Evolutionary conservation across 2,797 vertebrate species (phyloP).

Genomic region (Syngnathus acus): DNA sequence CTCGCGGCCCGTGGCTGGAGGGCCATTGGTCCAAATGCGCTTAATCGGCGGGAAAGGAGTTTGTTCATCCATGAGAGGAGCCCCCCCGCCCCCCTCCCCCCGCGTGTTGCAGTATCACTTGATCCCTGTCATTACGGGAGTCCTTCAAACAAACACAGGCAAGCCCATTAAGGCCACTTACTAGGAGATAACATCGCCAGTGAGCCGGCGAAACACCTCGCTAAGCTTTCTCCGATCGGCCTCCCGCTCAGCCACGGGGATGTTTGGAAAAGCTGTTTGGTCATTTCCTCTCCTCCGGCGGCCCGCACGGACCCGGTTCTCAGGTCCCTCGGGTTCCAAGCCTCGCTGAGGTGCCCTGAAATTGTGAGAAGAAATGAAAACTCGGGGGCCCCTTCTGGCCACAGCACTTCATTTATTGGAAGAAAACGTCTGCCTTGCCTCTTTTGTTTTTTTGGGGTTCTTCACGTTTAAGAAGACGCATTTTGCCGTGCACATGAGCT

Average conservation of each 20-base stretch:
- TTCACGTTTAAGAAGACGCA: not conserved
- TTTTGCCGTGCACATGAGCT: not conserved
- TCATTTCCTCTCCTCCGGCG: conserved; percentile 56
- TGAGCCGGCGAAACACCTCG: conserved; percentile 68
- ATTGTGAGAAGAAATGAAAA: conserved; percentile 35
- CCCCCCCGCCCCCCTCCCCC: conserved; percentile 4
- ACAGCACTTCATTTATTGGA: conserved; percentile 61
- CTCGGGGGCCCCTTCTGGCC: too few species aligned
- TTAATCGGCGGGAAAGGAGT: conserved; percentile 34
- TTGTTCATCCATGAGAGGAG: conserved; percentile 50
- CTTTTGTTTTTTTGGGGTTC: too few species aligned
- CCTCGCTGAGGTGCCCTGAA: conserved; percentile 11
- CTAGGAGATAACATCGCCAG: conserved; percentile 70
- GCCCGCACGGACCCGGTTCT: conserved; percentile 47
- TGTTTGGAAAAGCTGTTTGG: conserved; percentile 68
- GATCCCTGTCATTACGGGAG: conserved; percentile 70
- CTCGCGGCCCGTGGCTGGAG: not conserved
- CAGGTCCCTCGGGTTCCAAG: conserved; percentile 25
- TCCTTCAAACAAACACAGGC: conserved; percentile 73
- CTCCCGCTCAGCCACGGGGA: conserved; percentile 50
- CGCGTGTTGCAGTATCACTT: conserved; percentile 53
- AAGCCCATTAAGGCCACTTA: conserved; percentile 74
- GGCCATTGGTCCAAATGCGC: conserved; percentile 1
- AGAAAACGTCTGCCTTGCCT: conserved; percentile 13
- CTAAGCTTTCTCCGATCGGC: conserved; percentile 67